phyloP scores from a whole-genome alignment of 2,888 invertebrate genomes.

The Cephus sareptanus region DNA sequence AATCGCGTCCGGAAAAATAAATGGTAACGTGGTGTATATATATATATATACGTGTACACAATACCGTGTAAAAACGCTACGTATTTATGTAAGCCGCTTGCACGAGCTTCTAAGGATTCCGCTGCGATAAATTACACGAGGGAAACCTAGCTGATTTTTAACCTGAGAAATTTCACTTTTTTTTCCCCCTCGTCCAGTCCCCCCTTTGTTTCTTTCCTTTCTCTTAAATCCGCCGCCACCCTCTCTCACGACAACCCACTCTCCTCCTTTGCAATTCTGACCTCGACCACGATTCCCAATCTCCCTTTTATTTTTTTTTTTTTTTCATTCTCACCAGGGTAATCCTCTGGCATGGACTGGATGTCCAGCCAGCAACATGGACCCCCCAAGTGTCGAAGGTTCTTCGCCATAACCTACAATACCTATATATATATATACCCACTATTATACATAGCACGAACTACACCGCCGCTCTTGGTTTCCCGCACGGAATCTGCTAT shows the following conservation, averaged over 20 bases:
- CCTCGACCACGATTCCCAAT: not conserved
- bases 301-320: not conserved
- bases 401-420: not conserved
- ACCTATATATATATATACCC: not conserved
- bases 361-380: not conserved
- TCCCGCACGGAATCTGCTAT: not conserved
- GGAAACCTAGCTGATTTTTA: not conserved
- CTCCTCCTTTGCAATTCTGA: not conserved
- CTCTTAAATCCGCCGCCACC: not conserved
- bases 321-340: not conserved
- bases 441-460: not conserved
- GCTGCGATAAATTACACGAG: constrained; percentile 40
- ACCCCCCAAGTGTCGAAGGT: not conserved
- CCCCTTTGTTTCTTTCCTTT: not conserved
- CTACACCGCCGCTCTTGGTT: not conserved
- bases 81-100: constrained; percentile 32
- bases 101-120: constrained; percentile 30
- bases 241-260: not conserved
- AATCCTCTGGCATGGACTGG: not conserved
- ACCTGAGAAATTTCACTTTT: not conserved
- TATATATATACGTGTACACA: constrained; percentile 7
- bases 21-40: not conserved
- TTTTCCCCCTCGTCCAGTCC: not conserved
- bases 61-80: constrained; percentile 27
- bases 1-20: not conserved